Percentiles rank a stretch among this genome's conserved stretches.
phyloP scores from a whole-genome alignment of 2,113 vertebrate genomes.

The Micronycteris hirsuta region DNA sequence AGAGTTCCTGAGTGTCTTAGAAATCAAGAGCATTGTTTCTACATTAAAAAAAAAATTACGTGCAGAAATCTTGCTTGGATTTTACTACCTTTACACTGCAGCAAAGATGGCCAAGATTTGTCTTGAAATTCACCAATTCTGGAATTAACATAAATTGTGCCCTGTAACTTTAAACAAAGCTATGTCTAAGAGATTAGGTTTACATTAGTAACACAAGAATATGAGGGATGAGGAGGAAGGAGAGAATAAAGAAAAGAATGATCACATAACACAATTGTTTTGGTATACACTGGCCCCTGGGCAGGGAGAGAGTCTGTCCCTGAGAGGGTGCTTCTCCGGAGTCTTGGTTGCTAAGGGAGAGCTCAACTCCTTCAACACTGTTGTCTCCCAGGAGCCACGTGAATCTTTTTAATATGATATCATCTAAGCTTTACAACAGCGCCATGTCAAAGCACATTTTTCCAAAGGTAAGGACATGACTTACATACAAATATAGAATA shows the following conservation, averaged over 20 bases:
- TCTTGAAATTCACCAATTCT: slow-evolving; percentile 14
- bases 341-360: not conserved
- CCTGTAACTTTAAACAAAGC: not conserved
- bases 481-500: not conserved
- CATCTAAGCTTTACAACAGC: not conserved
- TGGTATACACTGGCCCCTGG: not conserved
- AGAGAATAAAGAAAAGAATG: not conserved
- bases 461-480: not conserved
- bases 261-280: not conserved
- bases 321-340: not conserved
- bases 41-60: not conserved
- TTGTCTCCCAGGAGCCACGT: not conserved
- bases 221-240: not conserved
- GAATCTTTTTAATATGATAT: not conserved
- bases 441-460: not conserved
- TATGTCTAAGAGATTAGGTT: not conserved
- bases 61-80: not conserved
- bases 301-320: not conserved
- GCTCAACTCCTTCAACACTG: not conserved
- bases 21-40: not conserved
- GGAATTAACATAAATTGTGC: not conserved
- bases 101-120: not conserved
- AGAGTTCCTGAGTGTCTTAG: not conserved
- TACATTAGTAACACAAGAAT: not conserved
- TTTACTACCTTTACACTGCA: not conserved